Conservation (phyloP, 2,113 vertebrate genomes). For the Garra rufa region DNA sequence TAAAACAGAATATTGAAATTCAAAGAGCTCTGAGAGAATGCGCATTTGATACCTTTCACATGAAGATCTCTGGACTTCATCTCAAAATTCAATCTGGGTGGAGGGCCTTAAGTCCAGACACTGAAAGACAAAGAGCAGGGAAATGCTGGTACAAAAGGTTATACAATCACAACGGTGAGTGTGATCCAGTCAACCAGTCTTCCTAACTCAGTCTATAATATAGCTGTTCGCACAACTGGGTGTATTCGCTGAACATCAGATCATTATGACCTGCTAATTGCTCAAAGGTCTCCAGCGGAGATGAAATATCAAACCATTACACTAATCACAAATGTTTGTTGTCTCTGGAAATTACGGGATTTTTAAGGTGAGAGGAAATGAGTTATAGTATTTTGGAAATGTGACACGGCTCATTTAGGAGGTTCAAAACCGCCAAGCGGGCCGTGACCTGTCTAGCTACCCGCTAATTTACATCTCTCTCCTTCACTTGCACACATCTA, state of each 20-base stretch:
- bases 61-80: conserved; percentile 49
- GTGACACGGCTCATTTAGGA: conserved; percentile 45
- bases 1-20: conserved; percentile 14
- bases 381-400: conserved; percentile 29
- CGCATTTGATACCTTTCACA: conserved; percentile 21
- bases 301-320: conserved; percentile 24
- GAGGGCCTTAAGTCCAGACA: conserved; percentile 30
- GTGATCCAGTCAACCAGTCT: neutral
- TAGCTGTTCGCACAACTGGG: conserved; percentile 29
- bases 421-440: conserved; percentile 33
- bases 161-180: conserved; percentile 21
- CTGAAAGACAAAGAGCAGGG: conserved; percentile 35
- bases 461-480: conserved; percentile 43
- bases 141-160: conserved; percentile 36
- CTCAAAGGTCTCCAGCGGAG: neutral
- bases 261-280: conserved; percentile 35
- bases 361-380: conserved; percentile 35
- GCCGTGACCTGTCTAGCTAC: conserved; percentile 33
- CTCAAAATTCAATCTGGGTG: conserved; percentile 47
- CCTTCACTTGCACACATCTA: conserved; percentile 8
- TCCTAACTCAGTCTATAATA: conserved; percentile 6
- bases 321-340: conserved; percentile 22
- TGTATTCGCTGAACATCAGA: conserved; percentile 23
- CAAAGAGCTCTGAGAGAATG: conserved; percentile 20
- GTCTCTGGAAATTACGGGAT: conserved; percentile 20